Conservation (phyloP, 2,888 invertebrate genomes). For the Lasius platythorax region DNA sequence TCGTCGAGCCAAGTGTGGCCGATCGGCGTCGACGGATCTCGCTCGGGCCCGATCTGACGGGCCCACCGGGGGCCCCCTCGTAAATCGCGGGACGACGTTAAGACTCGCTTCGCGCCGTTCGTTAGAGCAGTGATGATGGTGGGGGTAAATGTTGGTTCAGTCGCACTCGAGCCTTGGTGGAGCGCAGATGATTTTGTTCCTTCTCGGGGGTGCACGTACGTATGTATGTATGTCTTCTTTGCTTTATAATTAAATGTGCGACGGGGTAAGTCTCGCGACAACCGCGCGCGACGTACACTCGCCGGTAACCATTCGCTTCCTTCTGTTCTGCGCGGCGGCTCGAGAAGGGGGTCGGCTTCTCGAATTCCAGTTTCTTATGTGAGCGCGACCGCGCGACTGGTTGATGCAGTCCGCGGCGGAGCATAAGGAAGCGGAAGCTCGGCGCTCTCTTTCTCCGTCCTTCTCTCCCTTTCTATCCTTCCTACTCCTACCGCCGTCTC, state of each 20-base stretch:
- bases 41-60: constrained; percentile 52
- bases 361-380: constrained; percentile 82
- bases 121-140: constrained; percentile 48
- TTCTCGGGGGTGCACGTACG: constrained; percentile 21
- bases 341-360: constrained; percentile 73
- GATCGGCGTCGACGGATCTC: constrained; percentile 56
- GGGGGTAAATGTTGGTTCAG: constrained; percentile 70
- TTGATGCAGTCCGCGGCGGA: constrained; percentile 85
- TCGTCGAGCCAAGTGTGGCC: constrained; percentile 51
- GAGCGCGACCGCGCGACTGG: constrained; percentile 86
- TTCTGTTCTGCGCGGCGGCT: constrained; percentile 68
- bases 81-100: constrained; percentile 42
- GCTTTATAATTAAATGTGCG: constrained; percentile 5
- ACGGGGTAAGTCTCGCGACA: constrained; percentile 24
- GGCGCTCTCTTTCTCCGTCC: constrained; percentile 80
- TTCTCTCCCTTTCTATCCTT: constrained; percentile 65
- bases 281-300: constrained; percentile 42
- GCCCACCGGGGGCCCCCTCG: constrained; percentile 33
- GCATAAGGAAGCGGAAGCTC: constrained; percentile 86
- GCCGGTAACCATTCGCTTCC: constrained; percentile 53
- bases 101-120: constrained; percentile 52
- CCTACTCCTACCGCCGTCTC: constrained; percentile 55
- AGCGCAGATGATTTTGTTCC: constrained; percentile 35
- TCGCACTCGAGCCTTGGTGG: constrained; percentile 61
- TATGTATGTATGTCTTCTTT: not conserved